Evolutionary conservation across 2,888 invertebrate genomes (phyloP).

Genomic region (Hesperia comma): DNA sequence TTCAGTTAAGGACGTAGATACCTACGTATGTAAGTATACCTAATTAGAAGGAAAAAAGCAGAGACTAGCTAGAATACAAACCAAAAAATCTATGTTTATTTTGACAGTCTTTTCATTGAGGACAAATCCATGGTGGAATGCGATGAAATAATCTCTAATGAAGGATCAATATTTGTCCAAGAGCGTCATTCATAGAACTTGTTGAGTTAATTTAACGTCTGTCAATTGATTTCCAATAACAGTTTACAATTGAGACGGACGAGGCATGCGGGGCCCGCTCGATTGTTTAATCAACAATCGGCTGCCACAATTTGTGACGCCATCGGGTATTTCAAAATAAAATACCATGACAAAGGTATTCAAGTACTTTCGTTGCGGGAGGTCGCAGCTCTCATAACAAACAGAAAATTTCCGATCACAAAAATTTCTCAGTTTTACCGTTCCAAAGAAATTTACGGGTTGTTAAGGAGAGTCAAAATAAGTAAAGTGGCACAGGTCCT

Average conservation of each 20-base stretch:
- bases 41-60: no score
- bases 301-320: slow-evolving; percentile 64
- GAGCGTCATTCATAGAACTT: slow-evolving; percentile 60
- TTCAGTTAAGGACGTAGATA: no score
- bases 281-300: slow-evolving; percentile 76
- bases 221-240: slow-evolving; percentile 83
- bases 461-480: slow-evolving; percentile 25
- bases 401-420: slow-evolving; percentile 51
- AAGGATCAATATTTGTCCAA: slow-evolving; percentile 33
- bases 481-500: slow-evolving; percentile 21
- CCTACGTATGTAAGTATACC: no score
- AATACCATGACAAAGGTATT: slow-evolving; percentile 54
- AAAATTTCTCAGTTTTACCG: slow-evolving; percentile 48
- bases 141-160: slow-evolving; percentile 4
- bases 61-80: no score
- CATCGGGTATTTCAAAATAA: slow-evolving; percentile 59
- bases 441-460: slow-evolving; percentile 38
- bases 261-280: slow-evolving; percentile 75
- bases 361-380: slow-evolving; percentile 52
- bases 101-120: no score
- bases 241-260: slow-evolving; percentile 76
- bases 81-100: no score
- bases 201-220: slow-evolving; percentile 64
- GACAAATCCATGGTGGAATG: not conserved
- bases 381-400: slow-evolving; percentile 52